Conservation (phyloP, 2,888 invertebrate species). For the Microdon myrmicae region DNA sequence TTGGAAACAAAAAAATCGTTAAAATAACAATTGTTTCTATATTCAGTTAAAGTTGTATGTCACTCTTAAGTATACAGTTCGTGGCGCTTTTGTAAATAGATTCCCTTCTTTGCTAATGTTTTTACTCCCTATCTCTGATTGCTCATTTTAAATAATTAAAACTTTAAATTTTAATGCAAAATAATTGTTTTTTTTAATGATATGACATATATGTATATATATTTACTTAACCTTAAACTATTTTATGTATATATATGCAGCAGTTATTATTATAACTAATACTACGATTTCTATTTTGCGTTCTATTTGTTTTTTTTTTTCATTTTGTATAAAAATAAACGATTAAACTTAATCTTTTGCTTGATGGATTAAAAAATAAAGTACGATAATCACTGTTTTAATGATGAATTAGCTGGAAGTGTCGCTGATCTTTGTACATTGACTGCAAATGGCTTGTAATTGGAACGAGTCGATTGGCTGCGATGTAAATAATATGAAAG, state of each 20-base stretch:
- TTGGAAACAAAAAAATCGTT: too few relatives aligned
- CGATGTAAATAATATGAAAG: too few relatives aligned
- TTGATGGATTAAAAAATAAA: conserved; percentile 39
- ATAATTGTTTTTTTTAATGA: conserved; percentile 40
- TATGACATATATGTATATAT: conserved; percentile 50
- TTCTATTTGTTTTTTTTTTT: conserved; percentile 16
- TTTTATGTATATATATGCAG: conserved; percentile 46
- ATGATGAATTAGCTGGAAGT: conserved; percentile 84
- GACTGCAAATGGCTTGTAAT: conserved; percentile 67
- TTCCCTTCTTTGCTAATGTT: conserved; percentile 15
- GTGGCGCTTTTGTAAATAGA: conserved; percentile 27
- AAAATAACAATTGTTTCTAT: conserved; percentile 14
- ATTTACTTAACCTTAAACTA: conserved; percentile 42
- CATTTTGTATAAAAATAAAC: conserved; percentile 42
- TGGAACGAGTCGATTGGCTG: conserved; percentile 68
- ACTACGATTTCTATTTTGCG: too few relatives aligned
- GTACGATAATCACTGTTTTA: conserved; percentile 66
- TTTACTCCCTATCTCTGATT: conserved; percentile 9
- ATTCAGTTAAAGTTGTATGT: conserved; percentile 13
- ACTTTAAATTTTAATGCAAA: conserved; percentile 40
- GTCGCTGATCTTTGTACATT: conserved; percentile 86
- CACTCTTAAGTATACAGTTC: conserved; percentile 4
- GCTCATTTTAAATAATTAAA: conserved; percentile 47
- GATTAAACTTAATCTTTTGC: conserved; percentile 33
- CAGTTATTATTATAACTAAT: conserved; percentile 41